Evolutionary conservation across 1,140 invertebrate species (phyloP).

Genomic region (Glomeris maerens): DNA sequence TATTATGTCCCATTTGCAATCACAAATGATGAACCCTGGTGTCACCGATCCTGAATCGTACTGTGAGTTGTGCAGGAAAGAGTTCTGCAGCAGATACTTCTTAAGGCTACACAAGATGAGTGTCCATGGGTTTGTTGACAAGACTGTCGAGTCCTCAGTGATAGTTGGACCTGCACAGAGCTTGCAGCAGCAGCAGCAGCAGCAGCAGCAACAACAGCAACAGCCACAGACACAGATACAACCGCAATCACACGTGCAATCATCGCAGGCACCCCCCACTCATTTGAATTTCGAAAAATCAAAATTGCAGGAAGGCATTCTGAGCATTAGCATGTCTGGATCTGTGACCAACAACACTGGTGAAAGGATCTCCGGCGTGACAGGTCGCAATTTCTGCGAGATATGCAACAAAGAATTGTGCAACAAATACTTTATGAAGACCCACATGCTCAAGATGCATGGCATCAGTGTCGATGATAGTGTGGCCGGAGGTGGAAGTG

Average conservation of each 20-base stretch:
- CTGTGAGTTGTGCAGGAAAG: constrained; percentile 43
- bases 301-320: constrained; percentile 9
- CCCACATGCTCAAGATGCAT: constrained; percentile 99
- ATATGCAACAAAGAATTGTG: constrained; percentile 99
- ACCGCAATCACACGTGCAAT: constrained; percentile 1
- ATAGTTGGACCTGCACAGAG: constrained; percentile 5
- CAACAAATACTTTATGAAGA: constrained; percentile 99
- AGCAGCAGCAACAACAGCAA: not conserved
- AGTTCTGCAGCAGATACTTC: constrained; percentile 43
- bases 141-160: not conserved
- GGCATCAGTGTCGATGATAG: constrained; percentile 77
- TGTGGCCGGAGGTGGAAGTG: constrained; percentile 7
- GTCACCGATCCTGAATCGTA: constrained; percentile 29
- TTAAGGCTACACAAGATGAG: constrained; percentile 44
- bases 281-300: constrained; percentile 1
- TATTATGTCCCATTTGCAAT: not conserved
- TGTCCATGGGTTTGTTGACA: constrained; percentile 31
- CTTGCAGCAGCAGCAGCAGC: not conserved
- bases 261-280: constrained; percentile 6
- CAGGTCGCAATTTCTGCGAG: constrained; percentile 75
- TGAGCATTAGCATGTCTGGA: constrained; percentile 8
- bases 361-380: constrained; percentile 35
- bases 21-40: not conserved
- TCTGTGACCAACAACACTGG: not conserved
- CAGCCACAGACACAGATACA: not conserved